Percentiles rank a stretch among this genome's conserved stretches.
phyloP scores from a whole-genome alignment of 2,797 vertebrate genomes.

The Kryptolebias ocellatus region DNA sequence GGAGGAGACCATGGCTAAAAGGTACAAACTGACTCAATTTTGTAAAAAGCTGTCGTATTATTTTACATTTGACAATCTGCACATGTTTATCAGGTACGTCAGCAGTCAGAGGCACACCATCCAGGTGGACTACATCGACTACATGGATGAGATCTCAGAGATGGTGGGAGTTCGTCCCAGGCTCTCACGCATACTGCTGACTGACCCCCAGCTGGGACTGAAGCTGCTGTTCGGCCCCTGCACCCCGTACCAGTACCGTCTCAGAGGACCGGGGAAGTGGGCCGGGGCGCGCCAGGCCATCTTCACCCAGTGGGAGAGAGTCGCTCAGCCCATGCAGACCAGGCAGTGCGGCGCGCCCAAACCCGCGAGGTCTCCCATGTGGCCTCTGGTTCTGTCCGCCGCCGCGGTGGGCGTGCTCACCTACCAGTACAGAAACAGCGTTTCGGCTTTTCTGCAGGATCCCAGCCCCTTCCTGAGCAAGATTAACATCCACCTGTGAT shows the following conservation, averaged over 20 bases:
- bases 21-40: conserved; percentile 50
- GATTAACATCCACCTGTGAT: conserved; percentile 56
- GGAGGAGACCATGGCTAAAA: conserved; percentile 67
- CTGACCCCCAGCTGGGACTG: conserved; percentile 83
- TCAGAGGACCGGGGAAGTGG: conserved; percentile 87
- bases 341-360: conserved; percentile 36
- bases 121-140: conserved; percentile 85
- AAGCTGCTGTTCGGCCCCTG: conserved; percentile 81
- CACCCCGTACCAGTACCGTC: conserved; percentile 88
- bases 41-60: neutral
- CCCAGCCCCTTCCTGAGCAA: conserved; percentile 56
- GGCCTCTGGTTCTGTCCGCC: conserved; percentile 55
- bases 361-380: conserved; percentile 23
- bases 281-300: conserved; percentile 83
- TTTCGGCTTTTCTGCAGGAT: conserved; percentile 57
- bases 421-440: conserved; percentile 48
- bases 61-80: neutral
- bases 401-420: conserved; percentile 48
- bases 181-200: conserved; percentile 78
- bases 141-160: conserved; percentile 89
- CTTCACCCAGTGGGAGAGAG: conserved; percentile 83
- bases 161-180: conserved; percentile 81
- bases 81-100: conserved; percentile 81
- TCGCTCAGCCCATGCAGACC: conserved; percentile 82
- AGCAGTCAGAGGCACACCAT: conserved; percentile 86